Percentiles rank a stretch among this genome's conserved stretches.
These are phyloP conservation scores for Pampus argenteus DNA, from an alignment of 2,797 vertebrate genomes.

Conservation along the genomic window DNA sequence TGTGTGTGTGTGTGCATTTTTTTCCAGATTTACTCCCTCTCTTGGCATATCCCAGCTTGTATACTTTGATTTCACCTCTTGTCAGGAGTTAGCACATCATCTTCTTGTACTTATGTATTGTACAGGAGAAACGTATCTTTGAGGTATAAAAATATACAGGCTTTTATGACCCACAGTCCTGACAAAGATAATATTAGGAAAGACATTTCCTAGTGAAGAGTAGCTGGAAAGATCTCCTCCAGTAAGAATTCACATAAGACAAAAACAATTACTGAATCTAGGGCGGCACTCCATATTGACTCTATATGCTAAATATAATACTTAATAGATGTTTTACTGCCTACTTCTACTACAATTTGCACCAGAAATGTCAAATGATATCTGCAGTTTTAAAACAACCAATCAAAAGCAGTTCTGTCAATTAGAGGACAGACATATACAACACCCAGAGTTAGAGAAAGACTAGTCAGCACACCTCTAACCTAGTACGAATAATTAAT, in stretches of 20 bases:
- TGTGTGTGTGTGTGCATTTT: too few species aligned
- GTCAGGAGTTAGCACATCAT: slow-evolving; percentile 24
- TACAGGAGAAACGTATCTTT: slow-evolving; percentile 26
- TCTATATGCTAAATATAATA: slow-evolving; percentile 17
- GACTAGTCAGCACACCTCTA: slow-evolving; percentile 9
- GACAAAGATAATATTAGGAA: slow-evolving; percentile 25
- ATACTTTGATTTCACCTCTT: slow-evolving; percentile 32
- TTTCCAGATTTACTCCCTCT: slow-evolving; percentile 1
- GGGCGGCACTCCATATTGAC: neutral
- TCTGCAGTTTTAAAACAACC: too few species aligned
- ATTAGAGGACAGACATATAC: neutral
- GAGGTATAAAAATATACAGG: slow-evolving; percentile 38
- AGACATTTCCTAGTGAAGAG: slow-evolving; percentile 24
- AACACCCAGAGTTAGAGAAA: slow-evolving; percentile 16
- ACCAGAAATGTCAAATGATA: neutral
- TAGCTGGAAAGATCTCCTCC: slow-evolving; percentile 6
- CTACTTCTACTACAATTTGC: neutral
- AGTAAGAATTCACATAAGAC: slow-evolving; percentile 6
- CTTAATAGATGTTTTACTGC: slow-evolving; percentile 1
- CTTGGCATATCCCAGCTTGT: slow-evolving; percentile 15
- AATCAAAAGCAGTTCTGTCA: neutral
- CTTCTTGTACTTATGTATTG: slow-evolving; percentile 23
- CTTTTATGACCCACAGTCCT: slow-evolving; percentile 23
- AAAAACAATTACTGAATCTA: slow-evolving; percentile 20
- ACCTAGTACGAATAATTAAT: slow-evolving; percentile 18